A percentile compares a stretch with the other conserved stretches of the same genome.
phyloP scores from a whole-genome alignment of 2,113 vertebrate genomes.

The Pangasianodon hypophthalmus region DNA sequence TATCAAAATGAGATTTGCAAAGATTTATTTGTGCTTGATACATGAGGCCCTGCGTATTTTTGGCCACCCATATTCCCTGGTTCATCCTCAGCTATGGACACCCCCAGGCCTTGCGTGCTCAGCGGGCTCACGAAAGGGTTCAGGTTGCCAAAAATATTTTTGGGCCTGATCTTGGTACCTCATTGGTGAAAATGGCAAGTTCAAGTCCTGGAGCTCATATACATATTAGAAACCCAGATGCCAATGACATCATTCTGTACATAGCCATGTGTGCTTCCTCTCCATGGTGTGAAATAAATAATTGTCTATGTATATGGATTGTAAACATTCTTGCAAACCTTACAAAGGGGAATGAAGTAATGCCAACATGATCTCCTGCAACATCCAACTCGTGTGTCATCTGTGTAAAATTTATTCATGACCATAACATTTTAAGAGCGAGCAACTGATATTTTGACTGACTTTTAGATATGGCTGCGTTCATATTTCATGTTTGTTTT shows the following conservation, averaged over 20 bases:
- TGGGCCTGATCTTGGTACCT: neutral
- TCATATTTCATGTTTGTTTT: neutral
- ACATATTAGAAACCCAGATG: neutral
- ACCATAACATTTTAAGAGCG: too few relatives aligned
- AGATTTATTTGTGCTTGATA: conserved; percentile 51
- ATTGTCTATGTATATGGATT: neutral
- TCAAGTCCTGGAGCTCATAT: neutral
- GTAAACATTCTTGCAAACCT: conserved; percentile 1
- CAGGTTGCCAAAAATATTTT: neutral
- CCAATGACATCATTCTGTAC: neutral
- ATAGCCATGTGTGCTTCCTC: neutral
- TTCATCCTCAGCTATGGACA: conserved; percentile 8
- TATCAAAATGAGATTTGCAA: conserved; percentile 35
- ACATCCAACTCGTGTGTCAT: too few relatives aligned
- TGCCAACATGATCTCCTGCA: neutral
- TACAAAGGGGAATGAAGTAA: neutral
- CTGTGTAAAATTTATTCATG: too few relatives aligned
- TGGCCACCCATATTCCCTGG: conserved; percentile 35
- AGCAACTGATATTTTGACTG: neutral
- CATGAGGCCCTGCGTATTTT: conserved; percentile 23
- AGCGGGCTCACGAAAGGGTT: neutral
- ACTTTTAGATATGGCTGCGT: neutral
- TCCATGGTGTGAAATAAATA: neutral
- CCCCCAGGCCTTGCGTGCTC: neutral
- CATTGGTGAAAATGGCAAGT: neutral